Base-by-base conservation (phyloP, 2,797 vertebrate genomes). In the Mormyrus hasselquistii region DNA sequence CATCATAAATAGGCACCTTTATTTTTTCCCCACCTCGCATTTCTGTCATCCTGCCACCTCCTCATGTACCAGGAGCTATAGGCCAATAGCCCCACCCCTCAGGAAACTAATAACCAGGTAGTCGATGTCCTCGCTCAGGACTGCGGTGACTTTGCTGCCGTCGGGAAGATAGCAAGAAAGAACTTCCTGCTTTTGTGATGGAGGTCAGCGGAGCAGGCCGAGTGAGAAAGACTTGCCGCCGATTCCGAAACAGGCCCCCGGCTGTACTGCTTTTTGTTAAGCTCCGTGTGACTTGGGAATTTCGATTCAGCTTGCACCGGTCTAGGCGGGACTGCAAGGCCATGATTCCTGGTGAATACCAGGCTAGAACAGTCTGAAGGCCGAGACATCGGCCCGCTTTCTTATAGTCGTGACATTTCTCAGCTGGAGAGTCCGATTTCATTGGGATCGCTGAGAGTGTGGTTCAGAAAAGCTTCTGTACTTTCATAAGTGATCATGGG, bases 11-110 rank as follows among this genome's bases (percentile, higher is more conserved):
- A 22, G 22, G 2, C 52, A 89, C 89, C 92, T 91, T 88, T 90
- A 92, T 92, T 90, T 92, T 94, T 89, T 93, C 92, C 92, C 94
- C 94, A 93, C 92, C 93, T 95, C 94, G 94, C 94, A 95, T 94
- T 92, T 93, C 93, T 94, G 92, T 91, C 90, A 65, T 87, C 88
- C 89, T 92, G 93, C 84, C 82, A 38, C 65, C 65, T 73, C 29
- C 2, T 38, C 65, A 10, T 10, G 22, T 10, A 94, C 93, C 93
- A 93, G 94, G 93, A 92, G 91, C 91, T 29, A 29, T 79, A 90
- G 92, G 90, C 91, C 93, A 93, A 92, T 93, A 94, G 93, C 93
- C 84, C 76, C 92, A 92, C 91, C 91, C 41, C 91, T 93, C 92
- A 91, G 90, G 92, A 92, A 91, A 92, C 94, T 94, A 93, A 94